Base-by-base conservation (phyloP, 2,888 invertebrate genomes). In the Fabriciana adippe region DNA sequence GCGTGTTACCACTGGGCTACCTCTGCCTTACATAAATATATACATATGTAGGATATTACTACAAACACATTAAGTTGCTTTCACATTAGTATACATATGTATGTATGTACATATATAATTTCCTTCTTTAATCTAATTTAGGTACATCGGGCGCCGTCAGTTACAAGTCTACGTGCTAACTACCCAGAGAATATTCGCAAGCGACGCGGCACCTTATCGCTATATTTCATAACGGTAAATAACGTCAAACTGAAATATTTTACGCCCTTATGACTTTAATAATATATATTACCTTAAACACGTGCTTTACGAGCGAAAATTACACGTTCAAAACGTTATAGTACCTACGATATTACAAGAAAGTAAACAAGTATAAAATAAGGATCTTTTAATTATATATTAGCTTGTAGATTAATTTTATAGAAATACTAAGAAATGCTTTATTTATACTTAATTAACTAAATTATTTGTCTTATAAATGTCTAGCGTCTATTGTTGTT, bases 101-200 rank as follows among this genome's bases (percentile, higher is more conserved):
- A 55, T 26, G 2, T n/a, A 35, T 1, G 11, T n/a, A n/a, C 15
- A 15, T 11, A 11, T 3, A 55, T 31, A 31, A 26, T 21, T 62
- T 45, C 15, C 2, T 54, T 8, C 16, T 21, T 47, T 54, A 62
- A 41, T 53, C 41, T 62, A 54, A 45, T 31, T 26, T 41, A 64
- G 31, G 41, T 51, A 41, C 45, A 64, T 51, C 59, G 41, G 31
- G 26, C 45, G 45, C 14, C 55, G 73, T 76, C 75, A 78, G 62
- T 68, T 75, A 45, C 74, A 77, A 76, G 78, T 78, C 75, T 75
- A 85, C 85, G 84, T 85, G 82, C 71, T 78, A 82, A 85, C 79
- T 77, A 78, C 76, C 74, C 70, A 72, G 74, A 72, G 74, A 72
- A 74, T 75, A 73, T 83, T 81, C 74, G 75, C 81, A 83, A 82